Evolutionary conservation across 2,797 vertebrate genomes (phyloP), one percentile per base, ranked within the genome.

Genomic region (Sparidentex hasta): DNA sequence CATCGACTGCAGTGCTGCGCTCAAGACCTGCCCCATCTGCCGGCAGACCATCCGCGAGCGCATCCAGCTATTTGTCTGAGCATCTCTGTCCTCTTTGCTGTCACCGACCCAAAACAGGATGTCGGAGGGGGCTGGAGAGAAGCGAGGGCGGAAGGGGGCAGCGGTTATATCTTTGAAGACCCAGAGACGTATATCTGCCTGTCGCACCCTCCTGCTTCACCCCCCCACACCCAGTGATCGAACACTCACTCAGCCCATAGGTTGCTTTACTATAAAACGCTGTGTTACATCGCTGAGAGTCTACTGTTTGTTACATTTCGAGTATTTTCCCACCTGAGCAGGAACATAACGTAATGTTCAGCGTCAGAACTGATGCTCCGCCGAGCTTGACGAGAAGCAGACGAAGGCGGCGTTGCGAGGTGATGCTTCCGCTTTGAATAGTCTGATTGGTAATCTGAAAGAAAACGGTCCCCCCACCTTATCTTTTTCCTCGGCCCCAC

Each of bases 1-100:
- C 93, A 96, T 97, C 0, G 97, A 97, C 82, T 99, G 98, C 93
- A 98, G 97, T 66, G 92, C 96, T 0, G 95, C 97, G 0, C 96
- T 99, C 38, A 97, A 96, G 56, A 96, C 97, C 63, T 99, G 98
- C 89, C 98, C 98, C 25, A 98, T 99, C 90, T 99, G 98, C 94
- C 93, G 98, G 80, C 98, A 98, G 95, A 96, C 96, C 84, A 97
- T 99, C 93, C 97, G 97, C 0, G 98, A 99, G 90, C 95, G 97
- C 81, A 99, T 99, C 86, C 98, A 95, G 82, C 94, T 99, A 66
- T 99, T 98, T 0, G 98, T 99, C 80, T 99, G 95, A 96, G 85
- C 89, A 25, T 12, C 29, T 51, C 41, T 52, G 44, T 59, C 55
- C 44, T 52, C 66, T 65, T 61, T n/a, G 61, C 66, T 74, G 69